These are phyloP conservation scores for Stictocephala bisonia DNA, from an alignment of 2,888 invertebrate genomes.

Conservation along the genomic window DNA sequence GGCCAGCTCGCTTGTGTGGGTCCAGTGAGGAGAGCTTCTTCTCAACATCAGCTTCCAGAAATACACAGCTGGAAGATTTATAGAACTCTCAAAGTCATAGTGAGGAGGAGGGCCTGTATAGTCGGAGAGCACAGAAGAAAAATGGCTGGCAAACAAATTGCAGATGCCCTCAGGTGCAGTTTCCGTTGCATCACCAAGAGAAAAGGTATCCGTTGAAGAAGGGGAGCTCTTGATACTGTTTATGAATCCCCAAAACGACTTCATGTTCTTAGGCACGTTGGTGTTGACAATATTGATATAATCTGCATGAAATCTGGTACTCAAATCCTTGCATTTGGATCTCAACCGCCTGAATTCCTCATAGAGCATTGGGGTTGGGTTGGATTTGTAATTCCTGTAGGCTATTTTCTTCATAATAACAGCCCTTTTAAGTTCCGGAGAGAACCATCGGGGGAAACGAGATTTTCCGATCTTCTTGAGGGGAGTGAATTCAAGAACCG, in stretches of 20 bases:
- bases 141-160: too few relatives aligned
- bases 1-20: too few relatives aligned
- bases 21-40: too few relatives aligned
- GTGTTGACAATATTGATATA: not conserved
- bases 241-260: constrained; percentile 12
- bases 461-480: constrained; percentile 3
- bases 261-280: not conserved
- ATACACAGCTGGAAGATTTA: too few relatives aligned
- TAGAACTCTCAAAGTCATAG: too few relatives aligned
- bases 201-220: too few relatives aligned
- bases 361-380: not conserved
- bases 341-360: not conserved
- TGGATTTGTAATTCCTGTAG: not conserved
- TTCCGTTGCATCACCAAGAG: too few relatives aligned
- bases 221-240: not conserved
- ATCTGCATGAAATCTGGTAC: not conserved
- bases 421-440: not conserved
- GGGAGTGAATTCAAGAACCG: constrained; percentile 1
- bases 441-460: constrained; percentile 4
- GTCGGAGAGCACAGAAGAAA: too few relatives aligned
- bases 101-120: too few relatives aligned
- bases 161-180: too few relatives aligned
- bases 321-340: not conserved
- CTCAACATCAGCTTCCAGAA: too few relatives aligned
- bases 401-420: not conserved